Evolutionary conservation across 2,888 invertebrate genomes (phyloP), one percentile per base, ranked within the genome.

Genomic region (Polydesmus complanatus): DNA sequence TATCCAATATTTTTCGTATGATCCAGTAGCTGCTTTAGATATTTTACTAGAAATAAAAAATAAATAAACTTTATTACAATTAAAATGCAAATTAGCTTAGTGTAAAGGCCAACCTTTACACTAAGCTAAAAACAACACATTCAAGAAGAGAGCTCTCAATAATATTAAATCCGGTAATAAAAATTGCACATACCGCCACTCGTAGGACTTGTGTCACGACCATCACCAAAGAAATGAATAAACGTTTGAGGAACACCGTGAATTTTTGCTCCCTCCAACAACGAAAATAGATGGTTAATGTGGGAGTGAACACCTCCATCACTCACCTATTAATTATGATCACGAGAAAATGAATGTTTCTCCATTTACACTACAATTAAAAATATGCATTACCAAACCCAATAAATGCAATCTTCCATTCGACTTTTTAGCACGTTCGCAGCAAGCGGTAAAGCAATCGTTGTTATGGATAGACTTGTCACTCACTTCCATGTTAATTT

Each of bases 301-400:
- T 75, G 75, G 1, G 71, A 72, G 66, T 75, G 75, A 48, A 75
- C 75, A 51, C 75, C 75, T 37, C 75, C 75, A 62, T 72, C 71
- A 60, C 69, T 69, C 23, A 72, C 66, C 67, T 68, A 50, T 19
- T 25, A 27, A 53, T 62, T 8, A 57, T 64, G 26, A 21, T 21
- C 11, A 54, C 27, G n/a, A 11, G 5, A 8, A 37, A 14, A 23
- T 14, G 25, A 59, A 53, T 53, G 27, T 3, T 58, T 25, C 23
- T 23, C 25, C 58, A 26, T 49, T 25, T 19, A 49, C 50, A 21
- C 5, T 19, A 23, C 18, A 19, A 8, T 19, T 3, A 27, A 47
- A 37, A 57, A 22, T 56, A 52, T 19, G n/a, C n/a, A 11, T 68
- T n/a, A 73, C 73, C 63, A 75, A 65, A n/a, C 75, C 75, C 18